phyloP scores from a whole-genome alignment of 1,140 invertebrate genomes.

The Trissolcus basalis region DNA sequence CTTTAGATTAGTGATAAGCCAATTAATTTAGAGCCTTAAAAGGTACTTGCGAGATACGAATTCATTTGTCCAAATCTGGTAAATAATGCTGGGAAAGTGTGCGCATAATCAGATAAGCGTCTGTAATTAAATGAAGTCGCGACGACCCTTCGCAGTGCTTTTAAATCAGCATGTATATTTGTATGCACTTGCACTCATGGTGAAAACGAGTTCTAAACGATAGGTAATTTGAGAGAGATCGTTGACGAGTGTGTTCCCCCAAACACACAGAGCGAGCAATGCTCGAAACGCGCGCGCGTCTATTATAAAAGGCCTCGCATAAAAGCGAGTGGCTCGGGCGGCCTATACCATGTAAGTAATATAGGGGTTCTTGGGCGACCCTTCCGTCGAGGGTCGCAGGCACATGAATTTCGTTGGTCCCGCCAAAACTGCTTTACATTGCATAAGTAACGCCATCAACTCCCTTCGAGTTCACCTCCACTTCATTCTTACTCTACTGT shows the following conservation, averaged over 20 bases:
- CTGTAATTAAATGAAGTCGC: constrained; percentile 55
- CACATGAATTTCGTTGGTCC: constrained; percentile 69
- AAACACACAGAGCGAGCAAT: constrained; percentile 50
- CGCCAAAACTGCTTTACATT: constrained; percentile 64
- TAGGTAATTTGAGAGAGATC: constrained; percentile 70
- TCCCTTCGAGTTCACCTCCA: constrained; percentile 53
- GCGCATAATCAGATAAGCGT: constrained; percentile 44
- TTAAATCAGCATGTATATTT: constrained; percentile 56
- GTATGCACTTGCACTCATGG: constrained; percentile 54
- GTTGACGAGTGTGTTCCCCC: constrained; percentile 44
- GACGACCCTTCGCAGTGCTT: constrained; percentile 47
- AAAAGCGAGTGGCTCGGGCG: constrained; percentile 64
- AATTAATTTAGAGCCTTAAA: constrained; percentile 9
- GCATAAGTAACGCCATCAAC: constrained; percentile 70
- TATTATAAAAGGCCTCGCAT: constrained; percentile 63
- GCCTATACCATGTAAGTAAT: constrained; percentile 68
- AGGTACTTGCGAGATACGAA: constrained; percentile 9
- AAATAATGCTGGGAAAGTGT: constrained; percentile 37
- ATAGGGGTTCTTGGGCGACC: constrained; percentile 68
- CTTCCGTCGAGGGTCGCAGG: constrained; percentile 69
- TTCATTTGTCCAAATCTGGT: constrained; percentile 36
- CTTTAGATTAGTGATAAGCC: not conserved
- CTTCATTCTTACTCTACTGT: constrained; percentile 61
- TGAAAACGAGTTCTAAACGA: constrained; percentile 75
- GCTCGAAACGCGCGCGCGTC: constrained; percentile 52